Conservation (phyloP, 2,888 invertebrate genomes). For the Hofmannophila pseudospretella region DNA sequence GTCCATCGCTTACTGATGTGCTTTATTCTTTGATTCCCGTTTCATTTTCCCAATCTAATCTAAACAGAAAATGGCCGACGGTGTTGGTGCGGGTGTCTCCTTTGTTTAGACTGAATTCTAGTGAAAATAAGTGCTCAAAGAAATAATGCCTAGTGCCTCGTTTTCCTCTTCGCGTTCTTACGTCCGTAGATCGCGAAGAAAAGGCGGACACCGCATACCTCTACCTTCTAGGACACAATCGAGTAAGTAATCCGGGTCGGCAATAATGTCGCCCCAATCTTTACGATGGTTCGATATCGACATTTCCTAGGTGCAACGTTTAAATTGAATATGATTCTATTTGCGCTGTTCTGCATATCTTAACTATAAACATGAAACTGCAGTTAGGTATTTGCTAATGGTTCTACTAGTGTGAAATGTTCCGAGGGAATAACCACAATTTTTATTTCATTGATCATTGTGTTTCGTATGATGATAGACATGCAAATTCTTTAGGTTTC, state of each 20-base stretch:
- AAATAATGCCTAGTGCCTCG: constrained; percentile 96
- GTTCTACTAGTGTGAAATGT: constrained; percentile 6
- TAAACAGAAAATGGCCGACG: constrained; percentile 90
- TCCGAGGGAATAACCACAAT: constrained; percentile 21
- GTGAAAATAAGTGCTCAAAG: constrained; percentile 74
- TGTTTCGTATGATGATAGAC: constrained; percentile 49
- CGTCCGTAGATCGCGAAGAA: constrained; percentile 93
- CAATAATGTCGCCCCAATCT: constrained; percentile 59
- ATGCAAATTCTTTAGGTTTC: constrained; percentile 47
- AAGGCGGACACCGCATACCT: constrained; percentile 92
- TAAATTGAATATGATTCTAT: constrained; percentile 20
- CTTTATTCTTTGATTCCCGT: constrained; percentile 38
- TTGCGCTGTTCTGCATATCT: constrained; percentile 14
- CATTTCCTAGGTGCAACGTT: constrained; percentile 41
- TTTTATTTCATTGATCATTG: constrained; percentile 52
- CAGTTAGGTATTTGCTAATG: constrained; percentile 10
- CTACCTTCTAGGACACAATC: constrained; percentile 88
- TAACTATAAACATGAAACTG: constrained; percentile 10
- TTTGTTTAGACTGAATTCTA: constrained; percentile 85
- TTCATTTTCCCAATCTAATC: constrained; percentile 73
- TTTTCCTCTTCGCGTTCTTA: constrained; percentile 95
- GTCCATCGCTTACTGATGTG: constrained; percentile 5
- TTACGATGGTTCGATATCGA: constrained; percentile 49
- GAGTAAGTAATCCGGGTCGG: constrained; percentile 82
- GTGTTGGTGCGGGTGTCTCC: constrained; percentile 88